Evolutionary conservation across 2,888 invertebrate genomes (phyloP).

Genomic region (Heliconius charithonia): DNA sequence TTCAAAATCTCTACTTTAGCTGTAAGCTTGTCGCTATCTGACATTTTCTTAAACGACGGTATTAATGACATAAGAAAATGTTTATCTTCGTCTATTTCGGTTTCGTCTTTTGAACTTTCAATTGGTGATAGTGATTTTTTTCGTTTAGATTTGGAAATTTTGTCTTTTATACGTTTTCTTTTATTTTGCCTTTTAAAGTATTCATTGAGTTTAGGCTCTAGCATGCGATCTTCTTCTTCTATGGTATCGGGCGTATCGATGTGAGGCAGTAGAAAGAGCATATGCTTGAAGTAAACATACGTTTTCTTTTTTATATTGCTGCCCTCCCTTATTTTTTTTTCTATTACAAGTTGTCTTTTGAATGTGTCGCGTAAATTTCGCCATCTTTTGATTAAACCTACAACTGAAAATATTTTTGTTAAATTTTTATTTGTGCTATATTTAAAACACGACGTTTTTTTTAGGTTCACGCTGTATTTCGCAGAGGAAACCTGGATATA

Average conservation of each 20-base stretch:
- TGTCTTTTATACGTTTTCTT: slow-evolving; percentile 23
- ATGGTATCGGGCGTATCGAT: slow-evolving; percentile 40
- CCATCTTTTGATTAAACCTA: slow-evolving; percentile 58
- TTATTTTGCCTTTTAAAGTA: slow-evolving; percentile 36
- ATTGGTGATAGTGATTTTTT: not conserved
- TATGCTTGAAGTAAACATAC: slow-evolving; percentile 61
- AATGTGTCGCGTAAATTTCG: slow-evolving; percentile 62
- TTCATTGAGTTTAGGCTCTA: slow-evolving; percentile 44
- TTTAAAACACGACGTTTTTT: too few relatives aligned
- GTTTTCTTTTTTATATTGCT: slow-evolving; percentile 52
- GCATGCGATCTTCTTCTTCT: slow-evolving; percentile 24
- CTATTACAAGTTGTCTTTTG: slow-evolving; percentile 54
- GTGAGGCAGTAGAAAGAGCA: slow-evolving; percentile 59
- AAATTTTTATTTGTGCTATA: too few relatives aligned
- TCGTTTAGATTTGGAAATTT: not conserved
- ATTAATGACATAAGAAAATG: slow-evolving; percentile 61
- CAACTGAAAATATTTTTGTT: slow-evolving; percentile 47
- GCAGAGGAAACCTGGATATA: too few relatives aligned
- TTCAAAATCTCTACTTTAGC: slow-evolving; percentile 62
- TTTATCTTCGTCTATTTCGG: slow-evolving; percentile 56
- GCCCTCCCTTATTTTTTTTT: slow-evolving; percentile 52
- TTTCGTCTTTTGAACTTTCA: slow-evolving; percentile 30
- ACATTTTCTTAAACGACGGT: slow-evolving; percentile 59
- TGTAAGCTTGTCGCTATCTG: slow-evolving; percentile 57
- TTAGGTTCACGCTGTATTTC: too few relatives aligned